A percentile compares a stretch with the other conserved stretches of the same genome.
These are phyloP conservation scores for Phylloscopus trochiloides DNA, from an alignment of 2,113 vertebrate species.

Conservation along the genomic window DNA sequence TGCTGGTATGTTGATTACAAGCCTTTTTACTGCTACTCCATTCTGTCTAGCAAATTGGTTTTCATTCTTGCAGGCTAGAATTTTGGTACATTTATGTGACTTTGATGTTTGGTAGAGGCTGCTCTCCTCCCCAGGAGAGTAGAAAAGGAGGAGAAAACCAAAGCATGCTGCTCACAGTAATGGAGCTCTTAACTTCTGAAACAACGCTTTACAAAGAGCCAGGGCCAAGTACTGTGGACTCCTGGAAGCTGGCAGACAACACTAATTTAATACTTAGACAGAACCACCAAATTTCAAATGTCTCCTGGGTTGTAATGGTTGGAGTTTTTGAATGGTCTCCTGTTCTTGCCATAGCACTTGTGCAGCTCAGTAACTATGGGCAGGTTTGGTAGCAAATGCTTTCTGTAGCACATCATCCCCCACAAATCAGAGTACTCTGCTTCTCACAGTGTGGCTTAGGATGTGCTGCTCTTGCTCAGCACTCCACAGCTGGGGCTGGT, in stretches of 20 bases:
- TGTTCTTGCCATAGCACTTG: background rate
- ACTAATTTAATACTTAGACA: background rate
- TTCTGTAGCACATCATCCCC: background rate
- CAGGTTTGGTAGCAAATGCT: background rate
- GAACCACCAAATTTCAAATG: background rate
- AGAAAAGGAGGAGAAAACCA: background rate
- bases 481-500: background rate
- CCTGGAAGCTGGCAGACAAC: background rate
- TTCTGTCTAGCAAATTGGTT: background rate
- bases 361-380: background rate
- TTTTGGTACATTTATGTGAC: background rate
- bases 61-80: background rate
- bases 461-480: background rate
- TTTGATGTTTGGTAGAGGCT: background rate
- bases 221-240: background rate
- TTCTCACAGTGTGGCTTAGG: accelerated
- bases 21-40: background rate
- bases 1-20: background rate
- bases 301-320: background rate
- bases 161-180: background rate
- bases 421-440: accelerated
- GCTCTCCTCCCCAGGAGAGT: background rate
- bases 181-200: background rate
- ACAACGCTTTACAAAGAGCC: background rate
- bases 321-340: background rate